These are phyloP conservation scores for Galbula dea DNA, from an alignment of 2,113 vertebrate genomes.

Conservation along the genomic window DNA sequence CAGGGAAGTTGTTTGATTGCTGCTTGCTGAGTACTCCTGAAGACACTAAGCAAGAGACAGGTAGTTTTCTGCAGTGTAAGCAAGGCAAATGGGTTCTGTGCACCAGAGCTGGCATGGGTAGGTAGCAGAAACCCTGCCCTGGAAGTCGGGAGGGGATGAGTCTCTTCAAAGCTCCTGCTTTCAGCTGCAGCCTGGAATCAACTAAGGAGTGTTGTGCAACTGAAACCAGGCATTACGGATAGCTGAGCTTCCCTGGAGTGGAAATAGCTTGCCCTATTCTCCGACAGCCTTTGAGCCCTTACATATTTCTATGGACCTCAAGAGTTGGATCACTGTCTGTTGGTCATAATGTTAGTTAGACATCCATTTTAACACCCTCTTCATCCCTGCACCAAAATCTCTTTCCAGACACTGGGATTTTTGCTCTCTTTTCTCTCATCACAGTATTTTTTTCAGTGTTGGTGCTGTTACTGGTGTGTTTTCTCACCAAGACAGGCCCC, in stretches of 20 bases:
- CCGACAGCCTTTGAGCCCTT: background rate
- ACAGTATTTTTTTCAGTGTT: background rate
- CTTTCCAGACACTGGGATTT: background rate
- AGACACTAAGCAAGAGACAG: background rate
- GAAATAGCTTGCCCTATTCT: background rate
- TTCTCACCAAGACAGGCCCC: background rate
- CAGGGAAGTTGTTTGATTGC: background rate
- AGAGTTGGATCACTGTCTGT: background rate
- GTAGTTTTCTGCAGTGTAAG: background rate
- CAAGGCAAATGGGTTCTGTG: background rate
- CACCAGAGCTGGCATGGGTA: background rate
- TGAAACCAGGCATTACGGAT: background rate
- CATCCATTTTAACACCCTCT: background rate
- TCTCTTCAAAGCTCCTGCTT: background rate
- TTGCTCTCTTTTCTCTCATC: background rate
- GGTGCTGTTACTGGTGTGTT: background rate
- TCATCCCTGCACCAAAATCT: background rate
- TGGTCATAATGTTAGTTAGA: background rate
- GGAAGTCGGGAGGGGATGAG: background rate
- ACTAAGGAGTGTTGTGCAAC: rapidly evolving
- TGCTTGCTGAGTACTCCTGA: background rate
- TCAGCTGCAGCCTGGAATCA: background rate
- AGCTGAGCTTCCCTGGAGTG: background rate
- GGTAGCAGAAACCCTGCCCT: background rate
- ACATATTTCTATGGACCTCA: no score